Evolutionary conservation across 2,113 vertebrate genomes (phyloP), one percentile per base, ranked within the genome.

Genomic region (Muntiacus reevesi): DNA sequence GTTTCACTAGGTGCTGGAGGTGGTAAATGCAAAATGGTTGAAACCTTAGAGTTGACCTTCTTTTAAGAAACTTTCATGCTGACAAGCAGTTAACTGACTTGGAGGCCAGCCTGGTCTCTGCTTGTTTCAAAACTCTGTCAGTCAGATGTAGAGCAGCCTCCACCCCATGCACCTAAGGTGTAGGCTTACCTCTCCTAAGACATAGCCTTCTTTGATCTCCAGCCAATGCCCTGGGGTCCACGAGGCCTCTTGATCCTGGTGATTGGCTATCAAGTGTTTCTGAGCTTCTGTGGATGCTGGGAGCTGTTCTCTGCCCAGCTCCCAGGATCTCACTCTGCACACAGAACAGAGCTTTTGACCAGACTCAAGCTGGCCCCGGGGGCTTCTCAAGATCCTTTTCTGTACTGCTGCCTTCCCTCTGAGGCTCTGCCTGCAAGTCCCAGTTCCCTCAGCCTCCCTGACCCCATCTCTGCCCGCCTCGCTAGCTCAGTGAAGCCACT

Each of bases 121-220:
- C 76, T 50, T 28, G 28, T 23, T 14, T 27, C 27, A 23, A 83
- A 45, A n/a, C 14, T 33, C 60, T 14, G 5, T 33, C 12, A 1
- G 43, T 40, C 40, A 15, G 5, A n/a, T 12, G 10, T 1, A 15
- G 19, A 74, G n/a, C 7, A n/a, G 54, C 84, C 17, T 64, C 47
- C 43, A 10, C 30, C 5, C 30, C 21, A 25, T 40, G 21, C 12
- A 76, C 71, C 40, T 76, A 43, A 40, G 4, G 4, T 3, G 8
- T 45, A 7, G 28, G 45, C 30, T 45, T 11, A 16, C 64, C 28
- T 47, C 19, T 21, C 50, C 52, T 23, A 50, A 45, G 11, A 40
- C 0, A 0, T 0, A 19, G 52, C 30, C 5, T 36, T 12, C 60
- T n/a, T 15, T 16, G 76, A 60, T 83, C 54, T 17, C 50, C 52